Conservation (phyloP, 1,140 invertebrate species). For the Euura saliciscinereae region DNA sequence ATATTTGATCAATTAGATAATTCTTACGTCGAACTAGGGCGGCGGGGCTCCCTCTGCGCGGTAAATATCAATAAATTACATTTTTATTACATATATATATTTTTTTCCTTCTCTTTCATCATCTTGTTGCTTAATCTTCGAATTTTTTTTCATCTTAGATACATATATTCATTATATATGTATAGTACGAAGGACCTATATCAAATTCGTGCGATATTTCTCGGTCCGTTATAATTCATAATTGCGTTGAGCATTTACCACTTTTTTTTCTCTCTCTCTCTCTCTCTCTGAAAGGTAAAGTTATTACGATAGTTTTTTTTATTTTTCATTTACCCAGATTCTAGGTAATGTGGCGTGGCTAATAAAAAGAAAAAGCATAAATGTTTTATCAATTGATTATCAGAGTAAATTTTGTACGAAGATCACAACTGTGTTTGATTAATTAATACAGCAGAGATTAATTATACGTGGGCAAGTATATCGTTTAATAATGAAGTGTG, state of each 20-base stretch:
- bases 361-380: too few relatives aligned
- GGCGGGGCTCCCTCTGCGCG: constrained; percentile 35
- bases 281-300: neutral
- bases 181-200: too few relatives aligned
- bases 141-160: constrained; percentile 24
- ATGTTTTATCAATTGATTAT: too few relatives aligned
- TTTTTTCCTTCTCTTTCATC: constrained; percentile 18
- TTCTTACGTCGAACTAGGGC: constrained; percentile 34
- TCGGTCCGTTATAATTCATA: neutral
- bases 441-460: too few relatives aligned
- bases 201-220: too few relatives aligned
- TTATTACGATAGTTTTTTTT: neutral
- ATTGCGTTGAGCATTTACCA: constrained; percentile 6
- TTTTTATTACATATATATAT: constrained; percentile 5
- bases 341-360: too few relatives aligned
- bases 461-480: too few relatives aligned
- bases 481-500: too few relatives aligned
- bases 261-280: neutral
- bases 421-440: too few relatives aligned
- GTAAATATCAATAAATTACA: constrained; percentile 23
- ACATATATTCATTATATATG: constrained; percentile 21
- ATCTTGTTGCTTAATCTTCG: constrained; percentile 11
- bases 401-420: too few relatives aligned
- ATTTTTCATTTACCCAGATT: neutral
- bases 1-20: too few relatives aligned